phyloP scores from a whole-genome alignment of 2,888 invertebrate species.

The Frankliniella fusca region DNA sequence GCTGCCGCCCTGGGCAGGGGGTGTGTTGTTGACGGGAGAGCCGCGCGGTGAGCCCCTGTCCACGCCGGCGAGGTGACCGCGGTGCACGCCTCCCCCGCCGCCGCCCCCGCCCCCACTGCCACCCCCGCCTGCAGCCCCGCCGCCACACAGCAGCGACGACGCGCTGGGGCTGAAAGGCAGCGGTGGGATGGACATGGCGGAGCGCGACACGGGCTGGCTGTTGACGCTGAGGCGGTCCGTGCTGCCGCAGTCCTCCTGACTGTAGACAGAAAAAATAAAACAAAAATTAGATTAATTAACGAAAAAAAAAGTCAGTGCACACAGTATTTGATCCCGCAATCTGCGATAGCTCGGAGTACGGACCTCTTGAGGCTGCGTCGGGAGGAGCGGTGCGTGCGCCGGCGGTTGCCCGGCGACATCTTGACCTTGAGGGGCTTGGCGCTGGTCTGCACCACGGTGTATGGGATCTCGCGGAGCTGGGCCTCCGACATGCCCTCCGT shows the following conservation, averaged over 20 bases:
- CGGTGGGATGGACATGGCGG: conserved; percentile 12
- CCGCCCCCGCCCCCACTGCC: background rate
- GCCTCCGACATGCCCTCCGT: conserved; percentile 85
- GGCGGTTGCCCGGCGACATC: conserved; percentile 38
- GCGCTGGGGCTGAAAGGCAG: conserved; percentile 23
- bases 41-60: no score
- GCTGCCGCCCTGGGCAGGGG: conserved; percentile 3
- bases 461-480: conserved; percentile 81
- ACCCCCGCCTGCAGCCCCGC: background rate
- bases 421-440: conserved; percentile 41
- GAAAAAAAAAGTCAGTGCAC: no score
- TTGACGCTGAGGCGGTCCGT: conserved; percentile 8
- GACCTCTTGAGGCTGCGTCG: conserved; percentile 14
- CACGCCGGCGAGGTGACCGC: no score
- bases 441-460: conserved; percentile 71
- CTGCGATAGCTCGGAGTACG: no score
- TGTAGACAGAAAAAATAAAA: background rate
- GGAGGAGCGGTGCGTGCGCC: background rate
- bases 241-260: conserved; percentile 4
- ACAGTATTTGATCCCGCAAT: no score
- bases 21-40: background rate
- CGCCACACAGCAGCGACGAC: background rate
- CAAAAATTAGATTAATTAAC: no score
- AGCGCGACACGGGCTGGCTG: conserved; percentile 13
- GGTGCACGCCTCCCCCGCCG: background rate